Percentiles rank a stretch among this genome's conserved stretches.
Evolutionary conservation across 1,140 invertebrate species (phyloP).

Genomic region (Sesamia nonagrioides): DNA sequence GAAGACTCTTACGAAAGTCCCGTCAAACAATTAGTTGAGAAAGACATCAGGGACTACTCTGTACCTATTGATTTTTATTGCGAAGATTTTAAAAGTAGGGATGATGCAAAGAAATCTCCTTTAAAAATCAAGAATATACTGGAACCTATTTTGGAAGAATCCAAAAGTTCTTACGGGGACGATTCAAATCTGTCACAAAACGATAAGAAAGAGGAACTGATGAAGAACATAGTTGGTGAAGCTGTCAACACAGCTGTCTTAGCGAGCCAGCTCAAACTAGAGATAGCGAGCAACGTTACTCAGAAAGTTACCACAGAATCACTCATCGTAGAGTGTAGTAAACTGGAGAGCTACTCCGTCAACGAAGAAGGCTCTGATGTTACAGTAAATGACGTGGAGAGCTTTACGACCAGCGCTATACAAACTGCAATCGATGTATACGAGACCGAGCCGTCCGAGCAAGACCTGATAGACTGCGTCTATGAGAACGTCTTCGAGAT

Average conservation of each 20-base stretch:
- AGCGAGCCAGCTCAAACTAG: slow-evolving; percentile 10
- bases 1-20: slow-evolving; percentile 81
- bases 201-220: slow-evolving; percentile 21
- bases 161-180: slow-evolving; percentile 75
- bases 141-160: slow-evolving; percentile 82
- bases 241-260: slow-evolving; percentile 16
- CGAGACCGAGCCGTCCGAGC: neutral
- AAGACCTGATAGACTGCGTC: slow-evolving; percentile 14
- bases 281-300: neutral
- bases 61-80: slow-evolving; percentile 81
- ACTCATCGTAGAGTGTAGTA: slow-evolving; percentile 10
- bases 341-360: slow-evolving; percentile 1
- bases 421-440: slow-evolving; percentile 8
- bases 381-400: neutral
- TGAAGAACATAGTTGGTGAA: neutral
- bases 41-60: slow-evolving; percentile 85
- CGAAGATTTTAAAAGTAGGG: slow-evolving; percentile 72
- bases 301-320: neutral
- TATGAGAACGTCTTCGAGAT: slow-evolving; percentile 20
- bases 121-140: slow-evolving; percentile 65
- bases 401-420: neutral
- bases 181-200: slow-evolving; percentile 61
- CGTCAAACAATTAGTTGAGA: slow-evolving; percentile 81
- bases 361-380: slow-evolving; percentile 17
- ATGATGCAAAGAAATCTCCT: slow-evolving; percentile 67